Conservation (phyloP, 2,888 invertebrate genomes). For the Stenotaenia linearis region DNA sequence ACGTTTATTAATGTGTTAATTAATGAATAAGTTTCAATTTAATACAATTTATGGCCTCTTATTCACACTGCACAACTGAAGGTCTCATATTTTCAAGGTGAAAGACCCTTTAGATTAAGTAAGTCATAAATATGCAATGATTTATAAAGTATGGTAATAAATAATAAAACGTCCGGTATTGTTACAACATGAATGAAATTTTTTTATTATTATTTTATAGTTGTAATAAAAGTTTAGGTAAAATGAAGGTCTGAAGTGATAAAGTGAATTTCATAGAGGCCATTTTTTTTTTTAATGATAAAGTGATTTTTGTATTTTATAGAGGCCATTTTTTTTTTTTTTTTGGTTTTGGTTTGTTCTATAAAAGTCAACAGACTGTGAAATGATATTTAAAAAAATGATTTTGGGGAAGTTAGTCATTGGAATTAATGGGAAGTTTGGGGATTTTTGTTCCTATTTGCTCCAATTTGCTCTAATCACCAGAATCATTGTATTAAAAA, state of each 20-base stretch:
- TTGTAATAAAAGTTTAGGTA: not conserved
- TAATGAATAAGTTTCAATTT: too few species aligned
- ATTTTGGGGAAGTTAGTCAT: not conserved
- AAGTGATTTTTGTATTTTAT: too few species aligned
- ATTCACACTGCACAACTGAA: not conserved
- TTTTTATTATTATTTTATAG: not conserved
- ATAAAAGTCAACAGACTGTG: not conserved
- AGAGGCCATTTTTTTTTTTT: too few species aligned
- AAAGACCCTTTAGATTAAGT: not conserved
- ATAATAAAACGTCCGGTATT: not conserved
- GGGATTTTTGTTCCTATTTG: too few species aligned
- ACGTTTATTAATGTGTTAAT: too few species aligned
- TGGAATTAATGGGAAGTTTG: not conserved
- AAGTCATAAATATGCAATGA: not conserved
- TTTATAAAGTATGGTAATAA: not conserved
- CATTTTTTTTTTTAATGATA: not conserved
- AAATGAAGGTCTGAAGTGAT: not conserved
- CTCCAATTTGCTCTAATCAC: not conserved
- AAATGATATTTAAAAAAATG: not conserved
- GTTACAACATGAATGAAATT: not conserved
- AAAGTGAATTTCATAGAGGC: not conserved
- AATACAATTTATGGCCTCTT: not conserved
- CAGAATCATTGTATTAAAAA: too few species aligned
- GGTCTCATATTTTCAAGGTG: not conserved
- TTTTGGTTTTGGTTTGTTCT: too few species aligned